Conservation (phyloP, 2,797 vertebrate species). For the Characodon lateralis region DNA sequence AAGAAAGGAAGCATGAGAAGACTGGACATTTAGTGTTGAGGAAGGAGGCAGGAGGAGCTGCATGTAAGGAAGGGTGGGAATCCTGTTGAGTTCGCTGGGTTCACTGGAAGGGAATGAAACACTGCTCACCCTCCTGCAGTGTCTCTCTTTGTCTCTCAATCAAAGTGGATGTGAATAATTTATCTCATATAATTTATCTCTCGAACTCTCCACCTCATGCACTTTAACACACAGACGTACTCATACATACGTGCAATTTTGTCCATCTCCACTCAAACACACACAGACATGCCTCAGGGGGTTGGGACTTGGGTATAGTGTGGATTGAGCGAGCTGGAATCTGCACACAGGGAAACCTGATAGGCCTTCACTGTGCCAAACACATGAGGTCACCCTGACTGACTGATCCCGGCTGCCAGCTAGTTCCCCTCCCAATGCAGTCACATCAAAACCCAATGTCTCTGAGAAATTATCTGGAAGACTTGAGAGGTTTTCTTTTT, state of each 20-base stretch:
- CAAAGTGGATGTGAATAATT: constrained; percentile 70
- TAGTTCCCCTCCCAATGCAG: constrained; percentile 25
- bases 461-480: constrained; percentile 34
- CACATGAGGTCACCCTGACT: constrained; percentile 82
- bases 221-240: constrained; percentile 30
- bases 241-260: constrained; percentile 42
- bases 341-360: constrained; percentile 79
- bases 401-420: constrained; percentile 64
- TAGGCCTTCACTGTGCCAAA: constrained; percentile 77
- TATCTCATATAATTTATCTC: constrained; percentile 74
- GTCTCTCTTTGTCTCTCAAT: constrained; percentile 44
- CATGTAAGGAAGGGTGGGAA: constrained; percentile 70
- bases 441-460: constrained; percentile 50
- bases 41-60: constrained; percentile 38
- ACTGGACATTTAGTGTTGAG: constrained; percentile 57
- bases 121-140: constrained; percentile 50
- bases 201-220: constrained; percentile 56
- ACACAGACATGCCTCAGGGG: constrained; percentile 52
- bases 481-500: constrained; percentile 34
- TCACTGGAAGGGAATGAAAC: constrained; percentile 67
- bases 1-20: constrained; percentile 64
- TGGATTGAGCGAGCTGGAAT: constrained; percentile 72
- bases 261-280: constrained; percentile 22
- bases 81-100: constrained; percentile 66
- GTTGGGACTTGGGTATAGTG: constrained; percentile 62